phyloP scores from a whole-genome alignment of 2,113 vertebrate genomes.

The Diadophis punctatus region DNA sequence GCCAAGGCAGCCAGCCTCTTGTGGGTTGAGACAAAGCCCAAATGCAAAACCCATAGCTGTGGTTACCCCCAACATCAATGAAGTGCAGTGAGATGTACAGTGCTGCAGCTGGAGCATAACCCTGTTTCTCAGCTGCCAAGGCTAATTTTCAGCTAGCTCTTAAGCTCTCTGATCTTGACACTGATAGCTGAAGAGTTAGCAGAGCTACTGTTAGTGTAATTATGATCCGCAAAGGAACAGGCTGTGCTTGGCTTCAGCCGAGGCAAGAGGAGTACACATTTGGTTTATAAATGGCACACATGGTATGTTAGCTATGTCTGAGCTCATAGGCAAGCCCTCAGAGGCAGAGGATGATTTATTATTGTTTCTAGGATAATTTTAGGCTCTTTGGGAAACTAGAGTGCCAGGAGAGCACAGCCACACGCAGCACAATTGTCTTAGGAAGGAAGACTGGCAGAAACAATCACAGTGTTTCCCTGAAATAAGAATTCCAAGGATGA shows the following conservation, averaged over 20 bases:
- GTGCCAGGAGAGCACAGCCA: not conserved
- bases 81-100: not conserved
- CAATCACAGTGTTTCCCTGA: not conserved
- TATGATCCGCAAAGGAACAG: not conserved
- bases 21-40: not conserved
- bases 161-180: fast-evolving
- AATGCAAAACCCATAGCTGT: not conserved
- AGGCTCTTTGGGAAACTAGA: not conserved
- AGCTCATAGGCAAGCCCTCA: not conserved
- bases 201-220: fast-evolving
- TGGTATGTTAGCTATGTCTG: not conserved
- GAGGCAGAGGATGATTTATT: not conserved
- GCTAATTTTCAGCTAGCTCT: conserved; percentile 30
- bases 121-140: conserved; percentile 23
- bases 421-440: not conserved
- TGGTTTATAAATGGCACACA: not conserved
- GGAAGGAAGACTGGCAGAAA: not conserved
- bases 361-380: not conserved
- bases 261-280: not conserved
- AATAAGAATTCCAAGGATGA: not conserved
- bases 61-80: fast-evolving
- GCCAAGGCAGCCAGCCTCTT: fast-evolving
- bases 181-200: not conserved
- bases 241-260: not conserved
- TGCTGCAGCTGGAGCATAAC: not conserved